These are phyloP conservation scores for Merops nubicus DNA, from an alignment of 2,113 vertebrate genomes.

Conservation along the genomic window DNA sequence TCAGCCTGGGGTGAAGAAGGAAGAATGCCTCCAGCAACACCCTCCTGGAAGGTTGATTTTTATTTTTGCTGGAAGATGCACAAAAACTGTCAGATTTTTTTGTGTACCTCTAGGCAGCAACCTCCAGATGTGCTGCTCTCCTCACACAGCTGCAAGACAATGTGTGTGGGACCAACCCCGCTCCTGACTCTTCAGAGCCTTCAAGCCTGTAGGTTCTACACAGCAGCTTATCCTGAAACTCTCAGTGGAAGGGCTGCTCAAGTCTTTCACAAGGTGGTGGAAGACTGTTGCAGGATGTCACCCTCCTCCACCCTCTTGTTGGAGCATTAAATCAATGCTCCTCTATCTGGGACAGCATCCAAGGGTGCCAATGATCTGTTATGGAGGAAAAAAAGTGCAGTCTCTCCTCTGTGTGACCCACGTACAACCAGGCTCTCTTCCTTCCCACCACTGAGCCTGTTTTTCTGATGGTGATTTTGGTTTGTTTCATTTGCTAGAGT, in stretches of 20 bases:
- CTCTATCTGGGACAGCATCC: not conserved
- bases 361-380: not conserved
- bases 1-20: not conserved
- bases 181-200: not conserved
- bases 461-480: not conserved
- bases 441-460: not conserved
- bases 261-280: not conserved
- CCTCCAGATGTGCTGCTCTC: not conserved
- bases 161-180: not conserved
- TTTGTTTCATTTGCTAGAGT: not conserved
- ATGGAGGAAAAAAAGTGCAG: not conserved
- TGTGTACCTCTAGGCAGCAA: not conserved
- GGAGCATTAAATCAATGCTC: not conserved
- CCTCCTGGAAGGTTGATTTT: not conserved
- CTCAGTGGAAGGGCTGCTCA: not conserved
- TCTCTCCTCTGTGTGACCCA: not conserved
- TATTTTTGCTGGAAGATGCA: not conserved
- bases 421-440: not conserved
- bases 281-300: not conserved
- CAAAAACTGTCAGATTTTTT: not conserved
- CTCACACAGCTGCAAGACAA: not conserved
- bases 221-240: not conserved
- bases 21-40: rapidly evolving
- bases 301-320: not conserved
- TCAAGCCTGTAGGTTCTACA: not conserved